Conservation (phyloP, 2,797 vertebrate species). For the Microctenopoma steveboyesi region DNA sequence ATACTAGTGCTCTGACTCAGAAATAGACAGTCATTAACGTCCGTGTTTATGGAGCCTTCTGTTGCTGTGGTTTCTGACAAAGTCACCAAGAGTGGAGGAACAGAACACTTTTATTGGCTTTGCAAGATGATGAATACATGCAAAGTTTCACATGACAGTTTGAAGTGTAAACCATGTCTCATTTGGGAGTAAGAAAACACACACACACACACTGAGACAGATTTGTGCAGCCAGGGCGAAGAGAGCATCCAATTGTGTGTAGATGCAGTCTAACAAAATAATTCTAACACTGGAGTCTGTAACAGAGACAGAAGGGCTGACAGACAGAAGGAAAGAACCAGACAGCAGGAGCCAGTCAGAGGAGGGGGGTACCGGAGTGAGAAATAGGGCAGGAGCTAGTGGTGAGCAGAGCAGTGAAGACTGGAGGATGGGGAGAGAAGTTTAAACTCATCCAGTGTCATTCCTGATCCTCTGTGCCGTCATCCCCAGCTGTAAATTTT, state of each 20-base stretch:
- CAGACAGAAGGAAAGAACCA: slow-evolving; percentile 30
- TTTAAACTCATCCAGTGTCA: slow-evolving; percentile 64
- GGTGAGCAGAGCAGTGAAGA: slow-evolving; percentile 31
- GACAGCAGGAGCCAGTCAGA: slow-evolving; percentile 20
- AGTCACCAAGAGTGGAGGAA: slow-evolving; percentile 9
- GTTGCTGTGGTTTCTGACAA: neutral
- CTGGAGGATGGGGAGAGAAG: slow-evolving; percentile 32
- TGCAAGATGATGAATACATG: slow-evolving; percentile 15
- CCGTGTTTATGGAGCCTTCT: slow-evolving; percentile 24
- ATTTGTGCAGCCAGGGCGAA: slow-evolving; percentile 30
- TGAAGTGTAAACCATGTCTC: slow-evolving; percentile 31
- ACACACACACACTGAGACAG: slow-evolving; percentile 18
- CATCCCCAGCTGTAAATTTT: slow-evolving; percentile 68
- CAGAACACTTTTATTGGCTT: slow-evolving; percentile 6
- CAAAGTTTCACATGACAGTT: slow-evolving; percentile 32
- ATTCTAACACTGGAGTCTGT: slow-evolving; percentile 33
- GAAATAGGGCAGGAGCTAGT: slow-evolving; percentile 61
- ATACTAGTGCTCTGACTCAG: neutral
- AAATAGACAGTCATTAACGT: slow-evolving; percentile 3
- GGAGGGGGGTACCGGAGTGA: neutral
- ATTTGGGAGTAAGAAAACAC: slow-evolving; percentile 27
- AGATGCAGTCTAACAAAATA: slow-evolving; percentile 37
- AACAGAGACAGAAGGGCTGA: slow-evolving; percentile 34
- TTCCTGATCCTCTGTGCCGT: slow-evolving; percentile 62
- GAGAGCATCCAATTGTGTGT: slow-evolving; percentile 31